Evolutionary conservation across 2,113 vertebrate species (phyloP).

Genomic region (Oxyruncus cristatus): DNA sequence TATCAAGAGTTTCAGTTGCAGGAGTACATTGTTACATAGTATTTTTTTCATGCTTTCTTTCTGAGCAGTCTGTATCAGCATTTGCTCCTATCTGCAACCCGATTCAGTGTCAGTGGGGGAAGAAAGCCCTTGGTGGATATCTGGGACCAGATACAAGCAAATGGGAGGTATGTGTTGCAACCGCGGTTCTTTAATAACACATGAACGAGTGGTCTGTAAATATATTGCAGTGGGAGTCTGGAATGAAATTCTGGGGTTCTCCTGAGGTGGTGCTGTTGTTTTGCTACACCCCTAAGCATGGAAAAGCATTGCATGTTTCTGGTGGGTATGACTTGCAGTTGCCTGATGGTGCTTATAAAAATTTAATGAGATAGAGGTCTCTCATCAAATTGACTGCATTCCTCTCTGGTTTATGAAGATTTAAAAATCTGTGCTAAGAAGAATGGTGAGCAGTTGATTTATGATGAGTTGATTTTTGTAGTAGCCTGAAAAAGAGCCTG

Average conservation of each 20-base stretch:
- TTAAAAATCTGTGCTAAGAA: neutral
- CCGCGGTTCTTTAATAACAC: accelerated
- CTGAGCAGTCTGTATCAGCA: slow-evolving; percentile 86
- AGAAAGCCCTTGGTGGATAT: slow-evolving; percentile 92
- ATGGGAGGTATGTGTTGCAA: slow-evolving; percentile 86
- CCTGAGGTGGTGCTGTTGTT: neutral
- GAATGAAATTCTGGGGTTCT: neutral
- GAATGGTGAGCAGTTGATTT: neutral
- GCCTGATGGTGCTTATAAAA: neutral
- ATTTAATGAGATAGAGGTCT: neutral
- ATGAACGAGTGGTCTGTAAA: neutral
- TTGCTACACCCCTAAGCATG: neutral
- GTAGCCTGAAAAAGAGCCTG: neutral
- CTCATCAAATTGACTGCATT: neutral
- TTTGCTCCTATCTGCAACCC: slow-evolving; percentile 98
- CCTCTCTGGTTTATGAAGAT: neutral
- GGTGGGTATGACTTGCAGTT: neutral
- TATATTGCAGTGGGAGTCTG: neutral
- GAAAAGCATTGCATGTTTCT: neutral
- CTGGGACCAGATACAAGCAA: slow-evolving; percentile 85
- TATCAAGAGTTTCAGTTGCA: neutral
- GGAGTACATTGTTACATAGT: neutral
- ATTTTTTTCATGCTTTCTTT: neutral
- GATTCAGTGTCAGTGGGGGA: slow-evolving; percentile 91
- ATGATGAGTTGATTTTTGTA: neutral